Percentiles rank a stretch among this genome's conserved stretches.
phyloP scores from a whole-genome alignment of 2,888 invertebrate genomes.

The Epicampocera succincta region DNA sequence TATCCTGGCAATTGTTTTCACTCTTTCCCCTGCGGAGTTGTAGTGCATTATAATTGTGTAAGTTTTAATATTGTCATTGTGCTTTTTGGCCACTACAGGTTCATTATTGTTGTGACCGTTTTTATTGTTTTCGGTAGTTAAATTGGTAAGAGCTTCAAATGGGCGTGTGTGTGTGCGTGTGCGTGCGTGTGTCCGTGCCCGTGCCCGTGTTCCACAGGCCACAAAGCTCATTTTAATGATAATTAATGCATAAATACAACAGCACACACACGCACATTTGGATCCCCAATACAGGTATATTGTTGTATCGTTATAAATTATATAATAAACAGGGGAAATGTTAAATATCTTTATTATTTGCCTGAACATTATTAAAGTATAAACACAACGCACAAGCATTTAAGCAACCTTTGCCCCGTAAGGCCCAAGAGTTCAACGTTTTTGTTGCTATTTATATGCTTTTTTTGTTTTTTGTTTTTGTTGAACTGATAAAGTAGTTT shows the following conservation, averaged over 20 bases:
- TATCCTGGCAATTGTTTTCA: slow-evolving; percentile 57
- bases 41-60: slow-evolving; percentile 49
- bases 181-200: background rate
- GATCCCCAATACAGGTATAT: slow-evolving; percentile 30
- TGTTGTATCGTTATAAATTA: slow-evolving; percentile 23
- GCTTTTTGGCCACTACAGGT: slow-evolving; percentile 52
- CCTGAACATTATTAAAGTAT: slow-evolving; percentile 15
- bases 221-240: slow-evolving; percentile 66
- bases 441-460: slow-evolving; percentile 22
- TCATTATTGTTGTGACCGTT: slow-evolving; percentile 53
- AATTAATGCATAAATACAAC: slow-evolving; percentile 65
- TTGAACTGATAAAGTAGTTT: slow-evolving; percentile 39
- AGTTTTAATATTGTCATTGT: slow-evolving; percentile 50
- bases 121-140: slow-evolving; percentile 60
- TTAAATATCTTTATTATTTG: slow-evolving; percentile 59
- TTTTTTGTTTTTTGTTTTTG: background rate
- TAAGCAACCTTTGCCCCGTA: slow-evolving; percentile 27
- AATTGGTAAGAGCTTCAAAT: too few relatives aligned
- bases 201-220: slow-evolving; percentile 25
- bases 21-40: slow-evolving; percentile 34
- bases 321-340: slow-evolving; percentile 50
- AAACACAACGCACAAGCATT: slow-evolving; percentile 32
- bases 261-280: background rate
- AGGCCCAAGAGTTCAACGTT: slow-evolving; percentile 24
- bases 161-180: background rate